Conservation (phyloP, 2,888 invertebrate species). For the Entomobrya proxima region DNA sequence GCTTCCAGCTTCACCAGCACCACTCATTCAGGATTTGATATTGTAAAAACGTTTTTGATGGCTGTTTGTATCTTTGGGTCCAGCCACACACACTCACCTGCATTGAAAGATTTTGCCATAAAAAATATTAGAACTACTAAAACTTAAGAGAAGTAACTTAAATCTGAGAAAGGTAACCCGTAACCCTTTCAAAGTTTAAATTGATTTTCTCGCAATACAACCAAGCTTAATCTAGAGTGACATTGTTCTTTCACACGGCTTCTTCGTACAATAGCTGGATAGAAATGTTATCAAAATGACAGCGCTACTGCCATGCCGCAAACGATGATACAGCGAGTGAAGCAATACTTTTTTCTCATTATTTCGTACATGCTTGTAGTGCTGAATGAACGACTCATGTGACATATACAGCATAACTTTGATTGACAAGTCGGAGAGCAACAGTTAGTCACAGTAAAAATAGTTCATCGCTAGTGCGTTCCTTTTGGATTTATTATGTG, state of each 20-base stretch:
- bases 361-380: too few relatives aligned
- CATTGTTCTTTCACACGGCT: background rate
- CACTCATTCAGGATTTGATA: too few relatives aligned
- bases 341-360: too few relatives aligned
- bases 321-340: background rate
- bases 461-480: constrained; percentile 1
- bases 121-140: background rate
- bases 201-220: background rate
- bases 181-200: constrained; percentile 36
- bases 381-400: too few relatives aligned
- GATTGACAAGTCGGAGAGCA: constrained; percentile 48
- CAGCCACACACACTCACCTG: background rate
- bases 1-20: too few relatives aligned
- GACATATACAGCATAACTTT: too few relatives aligned
- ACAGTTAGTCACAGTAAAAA: constrained; percentile 43
- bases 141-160: background rate
- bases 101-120: background rate
- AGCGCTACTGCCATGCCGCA: background rate
- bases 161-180: too few relatives aligned
- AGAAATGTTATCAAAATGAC: background rate
- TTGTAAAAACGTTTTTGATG: too few relatives aligned
- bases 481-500: background rate
- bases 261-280: background rate
- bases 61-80: background rate
- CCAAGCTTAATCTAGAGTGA: constrained; percentile 19